These are phyloP conservation scores for Psococerastis gibbosa DNA, from an alignment of 2,888 invertebrate species.

Conservation along the genomic window DNA sequence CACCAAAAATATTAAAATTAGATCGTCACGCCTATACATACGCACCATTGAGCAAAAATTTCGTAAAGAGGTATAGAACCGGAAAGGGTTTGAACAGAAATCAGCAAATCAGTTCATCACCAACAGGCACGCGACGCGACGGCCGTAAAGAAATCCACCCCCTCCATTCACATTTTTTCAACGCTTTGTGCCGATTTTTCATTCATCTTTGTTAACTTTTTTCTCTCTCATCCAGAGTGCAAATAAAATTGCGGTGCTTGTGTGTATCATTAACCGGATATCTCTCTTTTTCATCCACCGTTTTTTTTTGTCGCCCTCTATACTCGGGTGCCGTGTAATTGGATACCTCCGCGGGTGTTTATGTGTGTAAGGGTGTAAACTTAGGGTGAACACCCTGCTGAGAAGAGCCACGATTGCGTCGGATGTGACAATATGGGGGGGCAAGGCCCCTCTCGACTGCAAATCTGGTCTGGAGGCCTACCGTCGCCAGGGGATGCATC, in stretches of 20 bases:
- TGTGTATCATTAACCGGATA: slow-evolving; percentile 3
- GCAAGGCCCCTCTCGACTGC: slow-evolving; percentile 12
- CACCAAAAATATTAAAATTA: too few relatives aligned
- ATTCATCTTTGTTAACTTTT: slow-evolving; percentile 12
- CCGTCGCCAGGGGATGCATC: slow-evolving; percentile 24
- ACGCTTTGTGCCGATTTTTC: slow-evolving; percentile 9
- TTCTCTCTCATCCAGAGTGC: slow-evolving; percentile 4
- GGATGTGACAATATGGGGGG: slow-evolving; percentile 18
- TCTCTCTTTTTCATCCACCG: not conserved
- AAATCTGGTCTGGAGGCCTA: slow-evolving; percentile 7
- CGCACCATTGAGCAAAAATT: too few relatives aligned
- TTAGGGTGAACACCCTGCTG: slow-evolving; percentile 2
- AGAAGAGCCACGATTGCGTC: slow-evolving; percentile 15
- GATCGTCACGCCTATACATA: too few relatives aligned
- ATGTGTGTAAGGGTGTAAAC: too few relatives aligned
- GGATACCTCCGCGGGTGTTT: not conserved
- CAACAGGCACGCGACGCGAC: too few relatives aligned
- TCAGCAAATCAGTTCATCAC: too few relatives aligned
- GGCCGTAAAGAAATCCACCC: not conserved
- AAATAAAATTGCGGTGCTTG: slow-evolving; percentile 8
- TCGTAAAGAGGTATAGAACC: too few relatives aligned
- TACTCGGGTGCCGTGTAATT: not conserved
- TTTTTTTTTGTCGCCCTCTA: not conserved
- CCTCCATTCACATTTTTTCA: slow-evolving; percentile 9
- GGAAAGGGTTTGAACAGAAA: too few relatives aligned